Base-by-base conservation (phyloP, 2,113 vertebrate species). In the Gallinago paraguaiae region DNA sequence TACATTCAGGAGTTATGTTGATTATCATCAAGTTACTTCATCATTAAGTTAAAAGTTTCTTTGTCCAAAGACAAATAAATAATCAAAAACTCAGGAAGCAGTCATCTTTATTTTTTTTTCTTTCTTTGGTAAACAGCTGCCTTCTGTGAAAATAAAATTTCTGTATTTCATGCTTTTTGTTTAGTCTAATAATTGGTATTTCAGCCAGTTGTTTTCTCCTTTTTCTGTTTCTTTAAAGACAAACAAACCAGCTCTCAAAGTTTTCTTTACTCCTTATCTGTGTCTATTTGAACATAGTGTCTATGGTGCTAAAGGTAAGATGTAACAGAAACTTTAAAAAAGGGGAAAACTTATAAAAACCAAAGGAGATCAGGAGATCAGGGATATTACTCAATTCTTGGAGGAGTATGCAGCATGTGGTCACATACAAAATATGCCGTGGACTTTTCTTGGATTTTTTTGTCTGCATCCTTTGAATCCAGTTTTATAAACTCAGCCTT, bases 331-430 rank as follows among this genome's bases (percentile, higher is more conserved):
- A 6, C 45, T 45, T 64, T 46, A 1, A 20, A 79, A 70, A 54
- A 63, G 39, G 17, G 11, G 28, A 54, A 61, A 59, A 43, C 77
- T 86, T 92, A 77, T 51, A 85, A 37, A 86, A 92, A 60, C 19
- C 13, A 33, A 27, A 77, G 72, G 61, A 71, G 50, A 86, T 91
- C 13, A 77, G 72, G 61, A 71, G 45, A 86, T 91, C 13, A 5
- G 77, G 41, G 50, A 10, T 77, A 75, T 96, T 91, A 71, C 93
- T 95, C 74, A 92, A 11, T 92, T 75, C 88, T 90, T 91, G 82
- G 74, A 95, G 53, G 11, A 91, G 6, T 43, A 17, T 76, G 65
- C 89, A 87, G 56, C 45, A 37, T 78, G 82, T 92, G 31, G 61
- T 95, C 91, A 61, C 61, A 71, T 70, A 68, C 4, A 87, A 94